These are phyloP conservation scores for Sebastes minor DNA, from an alignment of 2,797 vertebrate species.

Conservation along the genomic window DNA sequence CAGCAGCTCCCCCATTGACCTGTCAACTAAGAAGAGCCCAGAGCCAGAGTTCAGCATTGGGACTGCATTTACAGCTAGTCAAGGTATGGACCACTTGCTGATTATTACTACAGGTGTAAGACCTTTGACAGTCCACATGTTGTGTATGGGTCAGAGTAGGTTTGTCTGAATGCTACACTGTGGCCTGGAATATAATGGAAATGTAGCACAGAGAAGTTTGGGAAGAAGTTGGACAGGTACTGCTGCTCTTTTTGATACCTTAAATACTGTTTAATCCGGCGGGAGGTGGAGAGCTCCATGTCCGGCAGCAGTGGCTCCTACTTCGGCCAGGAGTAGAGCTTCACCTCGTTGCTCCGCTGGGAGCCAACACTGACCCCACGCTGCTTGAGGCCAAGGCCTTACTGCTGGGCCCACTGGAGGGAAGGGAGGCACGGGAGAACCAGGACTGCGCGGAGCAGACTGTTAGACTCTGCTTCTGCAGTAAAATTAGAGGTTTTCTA, in stretches of 20 bases:
- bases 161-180: not conserved
- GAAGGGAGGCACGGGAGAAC: too few species aligned
- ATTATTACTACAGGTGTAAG: not conserved
- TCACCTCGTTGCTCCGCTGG: too few species aligned
- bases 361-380: too few species aligned
- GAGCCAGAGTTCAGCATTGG: conserved; percentile 65
- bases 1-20: conserved; percentile 86
- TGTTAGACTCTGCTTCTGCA: too few species aligned
- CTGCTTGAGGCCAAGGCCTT: too few species aligned
- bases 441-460: too few species aligned
- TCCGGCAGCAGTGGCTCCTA: too few species aligned
- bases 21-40: conserved; percentile 87
- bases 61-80: conserved; percentile 8
- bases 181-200: not conserved
- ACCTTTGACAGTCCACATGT: not conserved
- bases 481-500: too few species aligned
- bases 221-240: not conserved
- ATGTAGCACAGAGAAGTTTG: not conserved
- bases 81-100: conserved; percentile 39
- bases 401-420: too few species aligned
- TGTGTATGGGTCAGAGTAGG: not conserved
- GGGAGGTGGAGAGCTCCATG: too few species aligned
- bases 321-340: too few species aligned
- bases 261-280: not conserved
- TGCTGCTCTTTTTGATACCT: not conserved